phyloP scores from a whole-genome alignment of 2,113 vertebrate genomes.

The Brienomyrus brachyistius region DNA sequence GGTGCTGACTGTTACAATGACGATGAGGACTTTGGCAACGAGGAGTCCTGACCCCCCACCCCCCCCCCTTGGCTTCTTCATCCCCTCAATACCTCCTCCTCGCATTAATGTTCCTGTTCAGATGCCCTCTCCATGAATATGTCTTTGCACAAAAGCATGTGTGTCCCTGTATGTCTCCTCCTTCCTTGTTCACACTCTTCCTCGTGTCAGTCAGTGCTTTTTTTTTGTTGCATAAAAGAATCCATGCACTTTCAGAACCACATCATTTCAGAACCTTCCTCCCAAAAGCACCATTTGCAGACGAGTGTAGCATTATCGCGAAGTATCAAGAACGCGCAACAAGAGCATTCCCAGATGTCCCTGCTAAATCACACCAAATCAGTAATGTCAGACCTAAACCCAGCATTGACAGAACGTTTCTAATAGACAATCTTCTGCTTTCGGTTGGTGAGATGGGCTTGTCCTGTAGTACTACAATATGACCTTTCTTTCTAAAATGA shows the following conservation, averaged over 20 bases:
- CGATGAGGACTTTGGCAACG: slow-evolving; percentile 94
- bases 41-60: slow-evolving; percentile 78
- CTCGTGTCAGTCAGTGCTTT: not conserved
- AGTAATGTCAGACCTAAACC: not conserved
- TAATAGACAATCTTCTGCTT: not conserved
- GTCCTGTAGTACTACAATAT: not conserved
- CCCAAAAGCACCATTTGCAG: not conserved
- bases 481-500: not conserved
- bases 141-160: not conserved
- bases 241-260: not conserved
- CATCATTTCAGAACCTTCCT: not conserved
- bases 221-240: not conserved
- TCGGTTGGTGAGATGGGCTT: not conserved
- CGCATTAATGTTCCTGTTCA: not conserved
- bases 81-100: slow-evolving; percentile 4
- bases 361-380: not conserved
- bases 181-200: not conserved
- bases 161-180: not conserved
- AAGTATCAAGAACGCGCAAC: not conserved
- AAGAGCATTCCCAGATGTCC: not conserved
- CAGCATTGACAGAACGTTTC: not conserved
- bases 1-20: slow-evolving; percentile 82
- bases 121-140: not conserved
- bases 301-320: not conserved
- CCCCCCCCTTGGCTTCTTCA: slow-evolving; percentile 28